Base-by-base conservation (phyloP, 2,113 vertebrate species). In the Xenus cinereus region DNA sequence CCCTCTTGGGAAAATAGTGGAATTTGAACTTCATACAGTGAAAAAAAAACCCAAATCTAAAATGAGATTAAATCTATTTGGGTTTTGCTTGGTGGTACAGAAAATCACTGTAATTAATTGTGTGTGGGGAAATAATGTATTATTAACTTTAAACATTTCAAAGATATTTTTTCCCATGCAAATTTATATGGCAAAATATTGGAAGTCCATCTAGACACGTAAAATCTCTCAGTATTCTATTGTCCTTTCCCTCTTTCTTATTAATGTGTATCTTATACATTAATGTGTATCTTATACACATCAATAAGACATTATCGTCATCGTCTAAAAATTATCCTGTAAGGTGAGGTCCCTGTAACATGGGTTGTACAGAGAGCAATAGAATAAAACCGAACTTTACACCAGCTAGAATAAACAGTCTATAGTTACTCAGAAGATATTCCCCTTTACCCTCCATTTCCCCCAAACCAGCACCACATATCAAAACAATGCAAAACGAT, bases 171-270 rank as follows among this genome's bases (percentile, higher is more conserved):
- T 74, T 16, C 15, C 33, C 10, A 14, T 17, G 6, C 1, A 54
- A 46, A 63, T 56, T 71, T 59, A 1, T 50, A 15, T 14, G 11
- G 39, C 4, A 75, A 50, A 71, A 41, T 67, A 39, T 5, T 76
- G 7, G 14, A 75, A 75, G 14, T n/a, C 15, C 8, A 32, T 23
- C 39, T 33, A 9, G 7, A 14, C 0, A 6, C 0, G 0, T 43
- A 78, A 18, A 18, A 27, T 57, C 45, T 69, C 3, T 35, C 33
- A 48, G 2, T 27, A 48, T 71, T 28, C 21, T 26, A 50, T 23
- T 74, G 3, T 54, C 9, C 7, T 77, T 60, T 15, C 20, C 43
- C 37, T n/a, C 3, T 66, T 69, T 76, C 21, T 66, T 82, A 71
- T 48, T 71, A 66, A 89, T 24, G 2, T 53, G 3, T 41, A 50